Percentiles rank a stretch among this genome's conserved stretches.
phyloP scores from a whole-genome alignment of 1,140 invertebrate genomes.

The Neodiprion virginianus region DNA sequence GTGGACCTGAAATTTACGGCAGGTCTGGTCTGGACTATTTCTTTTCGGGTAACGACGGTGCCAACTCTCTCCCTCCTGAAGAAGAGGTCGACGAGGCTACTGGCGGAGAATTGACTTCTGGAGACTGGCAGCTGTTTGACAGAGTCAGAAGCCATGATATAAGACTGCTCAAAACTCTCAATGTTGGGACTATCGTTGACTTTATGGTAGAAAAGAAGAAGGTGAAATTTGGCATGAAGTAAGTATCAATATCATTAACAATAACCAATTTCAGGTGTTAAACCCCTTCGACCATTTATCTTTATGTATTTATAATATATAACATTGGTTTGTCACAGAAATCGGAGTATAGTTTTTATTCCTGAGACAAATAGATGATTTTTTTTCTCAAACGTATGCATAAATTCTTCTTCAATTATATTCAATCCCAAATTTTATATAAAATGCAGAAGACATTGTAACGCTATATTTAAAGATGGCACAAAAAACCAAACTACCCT shows the following conservation, averaged over 20 bases:
- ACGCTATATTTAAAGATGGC: neutral
- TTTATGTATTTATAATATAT: too few relatives aligned
- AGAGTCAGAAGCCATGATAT: conserved; percentile 77
- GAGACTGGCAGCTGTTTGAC: conserved; percentile 70
- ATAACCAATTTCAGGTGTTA: too few relatives aligned
- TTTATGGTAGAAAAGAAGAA: conserved; percentile 91
- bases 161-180: conserved; percentile 73
- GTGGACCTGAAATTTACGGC: conserved; percentile 79
- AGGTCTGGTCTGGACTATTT: conserved; percentile 69
- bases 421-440: neutral
- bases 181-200: conserved; percentile 81
- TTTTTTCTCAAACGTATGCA: conserved; percentile 23
- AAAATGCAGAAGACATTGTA: conserved; percentile 7
- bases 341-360: too few relatives aligned
- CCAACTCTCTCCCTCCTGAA: conserved; percentile 29
- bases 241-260: conserved; percentile 52
- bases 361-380: neutral
- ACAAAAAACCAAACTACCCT: neutral
- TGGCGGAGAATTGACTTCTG: conserved; percentile 43
- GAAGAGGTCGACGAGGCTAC: conserved; percentile 43
- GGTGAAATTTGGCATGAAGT: conserved; percentile 85
- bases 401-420: conserved; percentile 21
- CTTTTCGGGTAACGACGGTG: conserved; percentile 52
- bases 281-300: too few relatives aligned
- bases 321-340: too few relatives aligned